phyloP scores from a whole-genome alignment of 1,140 invertebrate species.

The Drosophila oshimai region DNA sequence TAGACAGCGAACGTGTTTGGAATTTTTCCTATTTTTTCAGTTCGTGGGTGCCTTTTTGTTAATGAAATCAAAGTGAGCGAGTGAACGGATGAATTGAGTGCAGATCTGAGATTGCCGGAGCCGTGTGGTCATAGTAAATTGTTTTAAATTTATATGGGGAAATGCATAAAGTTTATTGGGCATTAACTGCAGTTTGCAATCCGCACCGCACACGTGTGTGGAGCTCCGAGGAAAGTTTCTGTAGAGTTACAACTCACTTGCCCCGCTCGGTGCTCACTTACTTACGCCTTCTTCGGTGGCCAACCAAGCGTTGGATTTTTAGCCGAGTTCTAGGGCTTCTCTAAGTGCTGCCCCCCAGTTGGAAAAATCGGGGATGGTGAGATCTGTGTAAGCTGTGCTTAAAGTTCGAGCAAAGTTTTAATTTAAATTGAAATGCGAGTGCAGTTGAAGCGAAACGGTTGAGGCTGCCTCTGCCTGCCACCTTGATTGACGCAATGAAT shows the following conservation, averaged over 20 bases:
- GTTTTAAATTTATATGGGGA: slow-evolving; percentile 47
- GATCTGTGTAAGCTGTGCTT: slow-evolving; percentile 45
- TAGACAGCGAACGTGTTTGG: slow-evolving; percentile 36
- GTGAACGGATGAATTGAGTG: neutral
- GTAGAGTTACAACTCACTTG: slow-evolving; percentile 39
- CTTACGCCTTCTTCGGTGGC: slow-evolving; percentile 54
- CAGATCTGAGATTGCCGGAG: slow-evolving; percentile 23
- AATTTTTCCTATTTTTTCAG: slow-evolving; percentile 13
- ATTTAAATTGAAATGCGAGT: slow-evolving; percentile 70
- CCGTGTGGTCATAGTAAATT: slow-evolving; percentile 36
- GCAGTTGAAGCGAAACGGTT: slow-evolving; percentile 42
- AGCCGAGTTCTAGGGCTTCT: slow-evolving; percentile 33
- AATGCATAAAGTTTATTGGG: slow-evolving; percentile 42
- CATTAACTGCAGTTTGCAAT: slow-evolving; percentile 26
- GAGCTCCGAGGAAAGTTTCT: slow-evolving; percentile 20
- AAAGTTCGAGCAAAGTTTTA: slow-evolving; percentile 67
- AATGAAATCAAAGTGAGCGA: slow-evolving; percentile 46
- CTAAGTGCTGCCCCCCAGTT: slow-evolving; percentile 16
- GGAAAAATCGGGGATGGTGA: neutral
- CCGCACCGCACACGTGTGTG: neutral
- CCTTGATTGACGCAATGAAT: slow-evolving; percentile 69
- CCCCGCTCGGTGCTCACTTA: slow-evolving; percentile 28
- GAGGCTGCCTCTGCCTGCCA: slow-evolving; percentile 23
- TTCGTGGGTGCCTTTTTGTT: slow-evolving; percentile 8
- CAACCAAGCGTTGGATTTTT: slow-evolving; percentile 56